Evolutionary conservation across 2,888 invertebrate species (phyloP).

Genomic region (Boloria euphrosyne): DNA sequence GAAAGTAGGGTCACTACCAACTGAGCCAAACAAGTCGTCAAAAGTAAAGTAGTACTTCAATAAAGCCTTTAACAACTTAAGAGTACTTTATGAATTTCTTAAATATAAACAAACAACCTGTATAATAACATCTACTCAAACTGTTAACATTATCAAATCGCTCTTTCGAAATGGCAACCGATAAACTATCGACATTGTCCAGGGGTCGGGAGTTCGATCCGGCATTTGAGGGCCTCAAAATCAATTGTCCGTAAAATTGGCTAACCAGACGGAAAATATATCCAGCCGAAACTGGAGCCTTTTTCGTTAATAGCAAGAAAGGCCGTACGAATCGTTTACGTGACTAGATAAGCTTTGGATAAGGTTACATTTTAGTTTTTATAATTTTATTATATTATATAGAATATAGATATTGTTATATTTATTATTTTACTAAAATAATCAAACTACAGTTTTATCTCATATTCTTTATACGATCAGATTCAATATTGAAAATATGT

Average conservation of each 20-base stretch:
- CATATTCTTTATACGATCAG: too few relatives aligned
- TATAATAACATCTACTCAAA: slow-evolving; percentile 41
- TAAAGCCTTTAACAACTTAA: too few relatives aligned
- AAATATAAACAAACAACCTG: slow-evolving; percentile 34
- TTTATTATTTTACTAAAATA: too few relatives aligned
- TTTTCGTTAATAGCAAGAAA: slow-evolving; percentile 59
- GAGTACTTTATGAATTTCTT: background rate
- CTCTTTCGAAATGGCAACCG: slow-evolving; percentile 68
- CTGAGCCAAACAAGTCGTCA: too few relatives aligned
- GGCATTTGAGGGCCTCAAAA: slow-evolving; percentile 63
- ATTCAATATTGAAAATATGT: too few relatives aligned
- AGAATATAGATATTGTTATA: background rate
- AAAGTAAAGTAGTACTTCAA: too few relatives aligned
- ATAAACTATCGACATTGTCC: slow-evolving; percentile 73
- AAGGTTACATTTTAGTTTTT: slow-evolving; percentile 6
- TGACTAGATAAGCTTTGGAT: slow-evolving; percentile 5
- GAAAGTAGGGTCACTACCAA: too few relatives aligned
- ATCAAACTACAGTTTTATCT: too few relatives aligned
- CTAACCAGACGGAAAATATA: slow-evolving; percentile 81
- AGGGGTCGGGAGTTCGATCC: slow-evolving; percentile 54
- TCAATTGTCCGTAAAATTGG: slow-evolving; percentile 80
- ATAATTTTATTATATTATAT: too few relatives aligned
- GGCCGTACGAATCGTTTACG: slow-evolving; percentile 40
- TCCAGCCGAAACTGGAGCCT: slow-evolving; percentile 66
- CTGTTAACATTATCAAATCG: slow-evolving; percentile 69